Base-by-base conservation (phyloP, 1,140 invertebrate species). In the Homarus americanus region DNA sequence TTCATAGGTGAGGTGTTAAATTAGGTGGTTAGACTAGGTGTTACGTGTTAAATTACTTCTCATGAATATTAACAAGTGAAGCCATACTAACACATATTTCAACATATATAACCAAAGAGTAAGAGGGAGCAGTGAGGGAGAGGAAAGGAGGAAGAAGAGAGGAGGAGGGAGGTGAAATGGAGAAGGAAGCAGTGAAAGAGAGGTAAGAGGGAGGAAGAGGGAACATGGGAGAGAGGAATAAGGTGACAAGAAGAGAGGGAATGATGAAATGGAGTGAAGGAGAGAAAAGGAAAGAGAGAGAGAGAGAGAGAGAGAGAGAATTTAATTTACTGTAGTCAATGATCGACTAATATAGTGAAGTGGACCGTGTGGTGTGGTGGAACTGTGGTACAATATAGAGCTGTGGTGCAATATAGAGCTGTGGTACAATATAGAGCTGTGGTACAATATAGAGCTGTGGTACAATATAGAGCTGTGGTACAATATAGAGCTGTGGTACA, bases 111-210 rank as follows among this genome's bases (percentile, higher is more conserved):
- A 63, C 20, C 58, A 63, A 12, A 5, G 4, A 24, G 15, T 20
- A 17, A 10, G 0, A 63, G 58, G 1, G 58, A 17, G 58, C n/a
- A 20, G 15, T 20, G 58, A 63, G 58, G 24, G 58, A 4, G 58
- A 63, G 58, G 24, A 20, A 63, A 17, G 17, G 58, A 3, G 58
- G 5, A 2, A 63, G 58, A 63, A 0, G 24, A 17, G 2, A 17
- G 2, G 53, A 63, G 53, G 2, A 17, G 20, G 53, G 20, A 17
- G 2, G 53, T 28, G 63, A 66, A n/a, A 66, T 24, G 28, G 63
- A 66, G 63, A 66, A n/a, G 28, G 63, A 66, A n/a, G 28, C 24
- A 66, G 63, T 28, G 63, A 66, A n/a, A 66, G 63, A 66, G 63
- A 66, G 63, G 63, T 28, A n/a, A 66, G 63, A 66, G 63, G 32